A percentile compares a stretch with the other conserved stretches of the same genome.
Conservation (phyloP, 2,113 vertebrate species). For the Scomber scombrus region DNA sequence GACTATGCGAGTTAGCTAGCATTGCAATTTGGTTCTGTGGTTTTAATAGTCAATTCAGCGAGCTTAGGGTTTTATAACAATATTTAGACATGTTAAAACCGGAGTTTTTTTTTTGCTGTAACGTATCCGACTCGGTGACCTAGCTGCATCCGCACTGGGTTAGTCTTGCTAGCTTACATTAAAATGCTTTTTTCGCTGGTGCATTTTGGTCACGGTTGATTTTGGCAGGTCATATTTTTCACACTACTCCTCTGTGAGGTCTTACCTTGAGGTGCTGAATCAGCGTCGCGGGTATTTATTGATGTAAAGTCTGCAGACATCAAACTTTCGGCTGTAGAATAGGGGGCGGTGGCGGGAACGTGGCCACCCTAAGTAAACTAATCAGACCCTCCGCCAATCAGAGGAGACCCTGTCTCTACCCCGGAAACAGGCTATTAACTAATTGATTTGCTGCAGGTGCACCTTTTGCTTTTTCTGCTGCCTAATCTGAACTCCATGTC, state of each 20-base stretch:
- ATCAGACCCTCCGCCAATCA: slow-evolving; percentile 73
- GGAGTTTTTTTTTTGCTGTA: neutral
- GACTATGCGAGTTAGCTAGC: neutral
- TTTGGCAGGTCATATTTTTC: neutral
- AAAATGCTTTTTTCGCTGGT: neutral
- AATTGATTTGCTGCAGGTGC: slow-evolving; percentile 68
- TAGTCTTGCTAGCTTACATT: slow-evolving; percentile 28
- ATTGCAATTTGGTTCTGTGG: neutral
- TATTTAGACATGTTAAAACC: neutral
- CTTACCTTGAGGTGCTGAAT: slow-evolving; percentile 75
- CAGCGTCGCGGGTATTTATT: slow-evolving; percentile 61
- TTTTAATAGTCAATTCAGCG: neutral
- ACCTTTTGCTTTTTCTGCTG: neutral
- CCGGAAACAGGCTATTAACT: slow-evolving; percentile 35
- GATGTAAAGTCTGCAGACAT: slow-evolving; percentile 45
- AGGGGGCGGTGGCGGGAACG: slow-evolving; percentile 68
- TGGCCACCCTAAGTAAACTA: slow-evolving; percentile 70
- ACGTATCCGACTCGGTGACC: neutral
- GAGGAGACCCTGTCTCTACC: neutral
- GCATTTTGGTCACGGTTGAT: neutral
- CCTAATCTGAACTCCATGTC: neutral
- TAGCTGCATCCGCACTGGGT: neutral
- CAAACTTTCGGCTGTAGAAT: slow-evolving; percentile 51
- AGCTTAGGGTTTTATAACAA: rapidly evolving
- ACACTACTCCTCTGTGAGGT: neutral